Evolutionary conservation across 2,113 vertebrate genomes (phyloP).

Genomic region (Pygoscelis adeliae): DNA sequence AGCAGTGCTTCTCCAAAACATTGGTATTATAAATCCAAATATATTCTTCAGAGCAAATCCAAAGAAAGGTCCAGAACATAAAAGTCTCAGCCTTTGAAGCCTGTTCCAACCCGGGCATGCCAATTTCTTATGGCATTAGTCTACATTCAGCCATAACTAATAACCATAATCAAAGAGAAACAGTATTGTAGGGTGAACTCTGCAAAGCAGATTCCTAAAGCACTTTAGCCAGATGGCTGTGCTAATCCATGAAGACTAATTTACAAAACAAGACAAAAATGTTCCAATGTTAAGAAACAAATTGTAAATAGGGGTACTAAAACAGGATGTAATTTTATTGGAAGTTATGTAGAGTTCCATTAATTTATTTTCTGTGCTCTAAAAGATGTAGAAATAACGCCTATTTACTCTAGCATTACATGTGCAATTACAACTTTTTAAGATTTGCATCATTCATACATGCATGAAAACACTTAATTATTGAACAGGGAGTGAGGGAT

Average conservation of each 20-base stretch:
- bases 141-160: background rate
- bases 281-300: slow-evolving; percentile 22
- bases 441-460: background rate
- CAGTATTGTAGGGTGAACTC: background rate
- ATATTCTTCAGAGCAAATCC: background rate
- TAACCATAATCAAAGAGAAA: background rate
- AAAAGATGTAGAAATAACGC: background rate
- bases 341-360: background rate
- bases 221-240: slow-evolving; percentile 29
- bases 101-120: background rate
- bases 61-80: background rate
- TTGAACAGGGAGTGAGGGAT: background rate
- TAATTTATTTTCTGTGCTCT: background rate
- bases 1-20: background rate
- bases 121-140: background rate
- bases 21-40: background rate
- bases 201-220: background rate
- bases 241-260: slow-evolving; percentile 18
- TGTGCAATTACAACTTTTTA: background rate
- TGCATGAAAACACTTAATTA: background rate
- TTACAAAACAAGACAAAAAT: slow-evolving; percentile 25
- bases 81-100: background rate
- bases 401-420: background rate
- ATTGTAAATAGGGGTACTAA: background rate
- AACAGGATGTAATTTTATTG: background rate